Percentiles rank a stretch among this genome's conserved stretches.
Conservation (phyloP, 1,140 invertebrate species). For the Apis laboriosa region DNA sequence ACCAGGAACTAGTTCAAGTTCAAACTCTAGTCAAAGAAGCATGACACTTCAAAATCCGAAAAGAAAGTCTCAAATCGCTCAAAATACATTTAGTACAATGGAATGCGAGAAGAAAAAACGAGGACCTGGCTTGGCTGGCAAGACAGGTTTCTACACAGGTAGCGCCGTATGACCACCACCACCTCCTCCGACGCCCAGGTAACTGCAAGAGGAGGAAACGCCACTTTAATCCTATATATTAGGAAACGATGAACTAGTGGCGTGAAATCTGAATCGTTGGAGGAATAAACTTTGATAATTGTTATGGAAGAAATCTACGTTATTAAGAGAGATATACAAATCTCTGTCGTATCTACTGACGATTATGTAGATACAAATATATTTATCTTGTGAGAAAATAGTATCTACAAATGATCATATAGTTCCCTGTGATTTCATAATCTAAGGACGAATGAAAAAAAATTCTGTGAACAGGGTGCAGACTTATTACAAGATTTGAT, state of each 20-base stretch:
- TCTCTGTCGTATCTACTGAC: no score
- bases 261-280: constrained; percentile 31
- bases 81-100: constrained; percentile 80
- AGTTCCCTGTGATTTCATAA: background rate
- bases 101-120: constrained; percentile 77
- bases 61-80: constrained; percentile 77
- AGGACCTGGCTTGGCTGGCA: constrained; percentile 68
- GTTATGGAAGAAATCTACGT: background rate
- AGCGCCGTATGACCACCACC: constrained; percentile 80
- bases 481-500: background rate
- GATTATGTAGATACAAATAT: background rate
- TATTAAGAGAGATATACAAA: background rate
- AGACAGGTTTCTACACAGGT: constrained; percentile 75
- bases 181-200: constrained; percentile 74
- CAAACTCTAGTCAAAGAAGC: constrained; percentile 77
- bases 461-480: background rate
- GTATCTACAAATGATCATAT: background rate
- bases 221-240: constrained; percentile 59
- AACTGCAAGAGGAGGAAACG: constrained; percentile 76
- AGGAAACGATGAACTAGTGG: background rate
- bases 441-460: background rate
- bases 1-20: constrained; percentile 77
- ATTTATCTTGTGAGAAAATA: background rate
- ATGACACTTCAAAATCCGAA: constrained; percentile 80
- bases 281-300: background rate